phyloP scores from a whole-genome alignment of 2,888 invertebrate genomes.

The Atrina japonica region DNA sequence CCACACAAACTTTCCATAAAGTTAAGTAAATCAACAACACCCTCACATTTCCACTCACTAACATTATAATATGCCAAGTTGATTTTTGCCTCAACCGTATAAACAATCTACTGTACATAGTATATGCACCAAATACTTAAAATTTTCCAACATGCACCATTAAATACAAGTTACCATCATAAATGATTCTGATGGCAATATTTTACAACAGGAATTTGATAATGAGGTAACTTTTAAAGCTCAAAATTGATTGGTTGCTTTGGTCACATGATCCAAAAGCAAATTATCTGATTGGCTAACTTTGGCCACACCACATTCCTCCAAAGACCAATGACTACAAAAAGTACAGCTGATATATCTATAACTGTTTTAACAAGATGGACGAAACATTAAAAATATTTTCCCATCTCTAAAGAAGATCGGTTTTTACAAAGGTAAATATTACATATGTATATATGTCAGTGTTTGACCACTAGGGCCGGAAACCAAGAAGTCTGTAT shows the following conservation, averaged over 20 bases:
- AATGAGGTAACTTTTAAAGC: slow-evolving; percentile 49
- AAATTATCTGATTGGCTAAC: too few relatives aligned
- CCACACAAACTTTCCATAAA: too few relatives aligned
- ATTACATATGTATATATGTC: too few relatives aligned
- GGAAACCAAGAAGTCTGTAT: too few relatives aligned
- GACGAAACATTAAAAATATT: too few relatives aligned
- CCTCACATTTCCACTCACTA: slow-evolving; percentile 10
- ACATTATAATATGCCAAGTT: neutral
- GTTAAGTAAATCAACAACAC: neutral
- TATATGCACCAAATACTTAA: slow-evolving; percentile 47
- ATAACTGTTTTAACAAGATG: too few relatives aligned
- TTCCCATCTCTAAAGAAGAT: too few relatives aligned
- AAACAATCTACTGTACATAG: slow-evolving; percentile 38
- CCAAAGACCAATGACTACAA: too few relatives aligned
- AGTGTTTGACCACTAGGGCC: too few relatives aligned
- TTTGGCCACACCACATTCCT: too few relatives aligned
- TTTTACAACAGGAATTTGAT: slow-evolving; percentile 42
- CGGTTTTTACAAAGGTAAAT: too few relatives aligned
- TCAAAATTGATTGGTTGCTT: slow-evolving; percentile 39
- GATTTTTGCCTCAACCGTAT: neutral
- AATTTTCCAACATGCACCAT: slow-evolving; percentile 46
- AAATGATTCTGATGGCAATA: slow-evolving; percentile 19
- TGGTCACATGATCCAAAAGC: slow-evolving; percentile 9
- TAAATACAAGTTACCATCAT: slow-evolving; percentile 32
- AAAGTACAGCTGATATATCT: too few relatives aligned